phyloP scores from a whole-genome alignment of 23 tunicate genomes.

The Ascidia mentula region DNA sequence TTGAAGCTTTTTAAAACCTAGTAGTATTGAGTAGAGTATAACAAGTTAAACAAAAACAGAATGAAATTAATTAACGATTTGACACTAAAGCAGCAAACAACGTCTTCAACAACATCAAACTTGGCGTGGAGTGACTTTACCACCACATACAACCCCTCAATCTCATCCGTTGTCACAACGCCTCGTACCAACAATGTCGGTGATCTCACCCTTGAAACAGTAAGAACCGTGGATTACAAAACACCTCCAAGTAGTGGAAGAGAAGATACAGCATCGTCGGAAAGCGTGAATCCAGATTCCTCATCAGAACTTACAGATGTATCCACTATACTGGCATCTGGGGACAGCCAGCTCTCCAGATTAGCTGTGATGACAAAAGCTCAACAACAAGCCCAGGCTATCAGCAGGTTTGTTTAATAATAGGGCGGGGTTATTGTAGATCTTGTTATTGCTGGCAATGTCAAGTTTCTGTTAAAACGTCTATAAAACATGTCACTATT shows the following conservation, averaged over 20 bases:
- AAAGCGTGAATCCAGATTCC: not conserved
- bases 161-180: not conserved
- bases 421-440: too few species aligned
- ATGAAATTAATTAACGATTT: too few species aligned
- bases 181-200: not conserved
- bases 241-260: constrained; percentile 4
- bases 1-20: too few species aligned
- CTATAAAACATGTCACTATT: too few species aligned
- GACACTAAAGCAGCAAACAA: not conserved
- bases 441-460: too few species aligned
- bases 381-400: not conserved
- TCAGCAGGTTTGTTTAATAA: constrained; percentile 6
- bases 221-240: constrained; percentile 1
- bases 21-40: too few species aligned
- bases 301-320: constrained; percentile 24
- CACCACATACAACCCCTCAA: constrained; percentile 5
- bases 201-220: constrained; percentile 15
- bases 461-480: too few species aligned
- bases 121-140: constrained; percentile 1
- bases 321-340: not conserved
- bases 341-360: not conserved
- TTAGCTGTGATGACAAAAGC: not conserved
- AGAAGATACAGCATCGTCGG: not conserved
- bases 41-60: too few species aligned
- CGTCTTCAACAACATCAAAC: not conserved